phyloP scores from a whole-genome alignment of 2,113 vertebrate genomes.

The Brachyhypopomus gauderio region DNA sequence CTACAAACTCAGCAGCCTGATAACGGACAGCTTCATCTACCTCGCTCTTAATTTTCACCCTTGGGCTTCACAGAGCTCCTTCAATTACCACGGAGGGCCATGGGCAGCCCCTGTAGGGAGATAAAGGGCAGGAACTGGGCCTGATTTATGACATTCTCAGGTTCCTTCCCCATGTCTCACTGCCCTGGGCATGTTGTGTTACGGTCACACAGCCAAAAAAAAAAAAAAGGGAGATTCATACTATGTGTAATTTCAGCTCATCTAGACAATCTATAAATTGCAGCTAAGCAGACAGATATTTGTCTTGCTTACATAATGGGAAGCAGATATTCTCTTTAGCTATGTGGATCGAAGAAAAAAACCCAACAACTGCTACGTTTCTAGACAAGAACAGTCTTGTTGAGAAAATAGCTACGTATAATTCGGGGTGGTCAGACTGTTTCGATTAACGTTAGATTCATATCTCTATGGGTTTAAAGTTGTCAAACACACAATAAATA shows the following conservation, averaged over 20 bases:
- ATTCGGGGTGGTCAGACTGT: not conserved
- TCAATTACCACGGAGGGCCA: slow-evolving; percentile 14
- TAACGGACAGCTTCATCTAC: not conserved
- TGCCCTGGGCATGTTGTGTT: slow-evolving; percentile 20
- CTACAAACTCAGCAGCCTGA: not conserved
- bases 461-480: not conserved
- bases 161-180: slow-evolving; percentile 28
- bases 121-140: slow-evolving; percentile 41
- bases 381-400: slow-evolving; percentile 13
- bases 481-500: not conserved
- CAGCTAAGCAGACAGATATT: slow-evolving; percentile 43
- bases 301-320: slow-evolving; percentile 26
- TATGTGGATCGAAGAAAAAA: not conserved
- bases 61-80: not conserved
- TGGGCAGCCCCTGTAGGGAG: slow-evolving; percentile 16
- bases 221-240: not conserved
- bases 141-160: slow-evolving; percentile 47
- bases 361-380: not conserved
- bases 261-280: slow-evolving; percentile 42
- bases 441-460: not conserved
- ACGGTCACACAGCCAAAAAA: not conserved
- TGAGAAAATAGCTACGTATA: not conserved
- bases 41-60: slow-evolving; percentile 8
- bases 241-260: slow-evolving; percentile 23
- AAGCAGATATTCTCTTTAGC: slow-evolving; percentile 7